These are phyloP conservation scores for Pyrrhosoma nymphula DNA, from an alignment of 2,888 invertebrate species.

Conservation along the genomic window DNA sequence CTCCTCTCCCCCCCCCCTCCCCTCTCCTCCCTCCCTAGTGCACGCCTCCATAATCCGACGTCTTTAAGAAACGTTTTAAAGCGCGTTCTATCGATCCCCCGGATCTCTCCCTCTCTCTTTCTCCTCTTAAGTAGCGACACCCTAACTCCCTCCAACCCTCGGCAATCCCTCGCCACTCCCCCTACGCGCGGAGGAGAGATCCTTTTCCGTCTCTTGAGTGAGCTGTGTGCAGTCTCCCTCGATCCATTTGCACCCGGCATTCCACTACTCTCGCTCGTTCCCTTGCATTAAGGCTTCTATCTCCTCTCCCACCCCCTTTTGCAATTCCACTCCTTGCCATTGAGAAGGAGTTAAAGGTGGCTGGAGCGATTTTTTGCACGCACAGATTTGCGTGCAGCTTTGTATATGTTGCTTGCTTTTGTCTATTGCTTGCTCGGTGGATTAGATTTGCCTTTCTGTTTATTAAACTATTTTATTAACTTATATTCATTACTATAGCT, in stretches of 20 bases:
- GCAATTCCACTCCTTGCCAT: background rate
- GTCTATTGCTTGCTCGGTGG: too few relatives aligned
- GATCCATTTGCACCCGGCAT: background rate
- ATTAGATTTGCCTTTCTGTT: too few relatives aligned
- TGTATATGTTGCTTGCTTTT: too few relatives aligned
- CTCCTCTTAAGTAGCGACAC: background rate
- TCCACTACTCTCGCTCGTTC: background rate
- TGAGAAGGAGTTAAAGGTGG: background rate
- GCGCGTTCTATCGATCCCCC: background rate
- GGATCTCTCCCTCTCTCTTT: background rate
- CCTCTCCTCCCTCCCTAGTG: background rate
- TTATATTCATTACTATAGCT: too few relatives aligned
- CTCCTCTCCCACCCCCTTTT: background rate
- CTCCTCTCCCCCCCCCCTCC: too few relatives aligned
- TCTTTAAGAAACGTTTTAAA: background rate
- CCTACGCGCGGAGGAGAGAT: too few relatives aligned
- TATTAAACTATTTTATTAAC: too few relatives aligned
- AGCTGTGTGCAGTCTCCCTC: background rate
- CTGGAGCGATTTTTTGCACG: too few relatives aligned
- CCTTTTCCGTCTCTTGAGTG: background rate
- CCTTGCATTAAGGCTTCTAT: too few relatives aligned
- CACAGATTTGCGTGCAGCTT: too few relatives aligned
- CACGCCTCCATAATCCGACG: background rate
- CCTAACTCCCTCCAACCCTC: background rate
- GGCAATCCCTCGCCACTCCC: background rate